phyloP scores from a whole-genome alignment of 2,888 invertebrate genomes.

The Panopea generosa region DNA sequence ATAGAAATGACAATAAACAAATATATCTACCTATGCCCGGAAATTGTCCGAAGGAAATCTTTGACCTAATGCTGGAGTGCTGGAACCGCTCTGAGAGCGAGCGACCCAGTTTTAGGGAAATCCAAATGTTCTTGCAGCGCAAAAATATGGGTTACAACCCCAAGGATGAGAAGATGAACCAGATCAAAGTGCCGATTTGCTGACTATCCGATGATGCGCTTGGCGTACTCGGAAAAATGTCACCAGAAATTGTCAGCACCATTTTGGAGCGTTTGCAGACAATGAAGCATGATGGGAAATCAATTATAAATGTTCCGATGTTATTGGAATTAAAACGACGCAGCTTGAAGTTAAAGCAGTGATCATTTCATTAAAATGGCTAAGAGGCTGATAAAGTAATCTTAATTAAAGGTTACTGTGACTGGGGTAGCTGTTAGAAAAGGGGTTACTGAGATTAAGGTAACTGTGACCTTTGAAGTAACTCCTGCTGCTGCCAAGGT shows the following conservation, averaged over 20 bases:
- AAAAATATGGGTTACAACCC: conserved; percentile 85
- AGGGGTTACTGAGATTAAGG: too few relatives aligned
- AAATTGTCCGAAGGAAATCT: conserved; percentile 94
- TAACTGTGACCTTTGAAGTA: too few relatives aligned
- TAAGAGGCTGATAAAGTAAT: too few relatives aligned
- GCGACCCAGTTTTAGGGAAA: conserved; percentile 94
- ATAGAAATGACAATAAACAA: conserved; percentile 90
- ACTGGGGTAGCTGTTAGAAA: too few relatives aligned
- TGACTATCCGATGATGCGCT: conserved; percentile 58
- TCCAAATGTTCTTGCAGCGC: conserved; percentile 92
- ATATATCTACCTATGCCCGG: conserved; percentile 89
- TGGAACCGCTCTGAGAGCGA: conserved; percentile 93
- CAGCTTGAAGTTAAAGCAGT: conserved; percentile 18
- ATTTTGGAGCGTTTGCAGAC: conserved; percentile 41
- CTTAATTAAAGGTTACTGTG: too few relatives aligned
- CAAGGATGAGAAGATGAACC: conserved; percentile 82
- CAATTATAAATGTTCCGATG: conserved; percentile 32
- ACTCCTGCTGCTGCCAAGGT: too few relatives aligned
- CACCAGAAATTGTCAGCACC: conserved; percentile 47
- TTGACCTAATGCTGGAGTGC: conserved; percentile 96
- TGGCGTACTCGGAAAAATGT: conserved; percentile 37
- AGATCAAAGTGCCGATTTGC: conserved; percentile 80
- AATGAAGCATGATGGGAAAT: conserved; percentile 29
- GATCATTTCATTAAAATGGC: not conserved
- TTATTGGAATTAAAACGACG: conserved; percentile 42